phyloP scores from a whole-genome alignment of 37 sponge, comb jelly and placozoan species.

The Chondrosia reniformis region DNA sequence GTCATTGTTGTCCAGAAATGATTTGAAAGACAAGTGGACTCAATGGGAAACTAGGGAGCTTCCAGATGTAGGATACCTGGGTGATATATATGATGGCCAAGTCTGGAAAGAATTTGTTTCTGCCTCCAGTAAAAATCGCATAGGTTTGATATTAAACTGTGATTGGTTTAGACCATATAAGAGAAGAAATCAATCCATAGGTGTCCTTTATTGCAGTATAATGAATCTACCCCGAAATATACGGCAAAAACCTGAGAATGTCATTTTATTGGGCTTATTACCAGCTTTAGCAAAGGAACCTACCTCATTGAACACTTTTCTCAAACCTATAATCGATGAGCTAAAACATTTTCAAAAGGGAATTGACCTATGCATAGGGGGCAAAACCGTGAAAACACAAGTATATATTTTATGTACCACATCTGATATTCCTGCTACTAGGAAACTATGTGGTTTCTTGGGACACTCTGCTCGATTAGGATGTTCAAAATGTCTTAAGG shows the following conservation, averaged over 20 bases:
- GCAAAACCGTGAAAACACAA: slow-evolving; percentile 5
- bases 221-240: slow-evolving; percentile 43
- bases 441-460: slow-evolving; percentile 52
- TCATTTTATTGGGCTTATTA: slow-evolving; percentile 42
- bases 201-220: slow-evolving; percentile 38
- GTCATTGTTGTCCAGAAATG: no score
- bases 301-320: slow-evolving; percentile 34
- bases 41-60: no score
- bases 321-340: slow-evolving; percentile 43
- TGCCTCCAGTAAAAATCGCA: slow-evolving; percentile 14
- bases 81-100: slow-evolving; percentile 73
- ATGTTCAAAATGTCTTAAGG: slow-evolving; percentile 33
- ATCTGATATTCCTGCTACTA: slow-evolving; percentile 54
- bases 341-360: slow-evolving; percentile 34
- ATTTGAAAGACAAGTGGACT: no score
- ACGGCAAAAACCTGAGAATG: slow-evolving; percentile 43
- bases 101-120: slow-evolving; percentile 48
- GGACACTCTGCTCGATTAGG: slow-evolving; percentile 28
- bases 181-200: slow-evolving; percentile 27
- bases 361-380: slow-evolving; percentile 19
- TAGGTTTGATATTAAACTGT: slow-evolving; percentile 24
- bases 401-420: slow-evolving; percentile 13
- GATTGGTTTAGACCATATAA: slow-evolving; percentile 60
- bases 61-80: no score
- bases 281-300: slow-evolving; percentile 52